phyloP scores from a whole-genome alignment of 1,140 invertebrate species.

The Vanessa atalanta region DNA sequence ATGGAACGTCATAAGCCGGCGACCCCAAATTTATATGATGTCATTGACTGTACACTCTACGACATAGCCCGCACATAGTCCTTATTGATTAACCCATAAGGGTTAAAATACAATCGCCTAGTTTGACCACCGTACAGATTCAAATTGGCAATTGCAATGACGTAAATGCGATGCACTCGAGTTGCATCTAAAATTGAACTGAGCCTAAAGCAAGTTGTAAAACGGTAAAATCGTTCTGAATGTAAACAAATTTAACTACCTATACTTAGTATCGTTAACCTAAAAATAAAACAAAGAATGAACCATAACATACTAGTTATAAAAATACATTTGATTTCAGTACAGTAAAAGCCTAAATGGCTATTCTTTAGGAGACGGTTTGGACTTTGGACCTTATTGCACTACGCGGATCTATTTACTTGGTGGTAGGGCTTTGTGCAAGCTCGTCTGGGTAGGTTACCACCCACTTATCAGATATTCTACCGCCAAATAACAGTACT shows the following conservation, averaged over 20 bases:
- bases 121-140: constrained; percentile 25
- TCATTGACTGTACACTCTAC: constrained; percentile 41
- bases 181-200: constrained; percentile 37
- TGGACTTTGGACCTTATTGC: no score
- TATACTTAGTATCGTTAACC: constrained; percentile 11
- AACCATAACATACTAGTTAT: neutral
- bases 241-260: constrained; percentile 22
- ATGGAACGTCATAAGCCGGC: constrained; percentile 28
- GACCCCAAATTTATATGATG: constrained; percentile 40
- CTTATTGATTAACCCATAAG: constrained; percentile 9
- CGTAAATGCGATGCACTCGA: constrained; percentile 41
- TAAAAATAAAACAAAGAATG: neutral
- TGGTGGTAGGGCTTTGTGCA: no score
- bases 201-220: constrained; percentile 37
- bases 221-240: constrained; percentile 29
- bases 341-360: no score
- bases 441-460: no score
- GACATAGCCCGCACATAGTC: neutral
- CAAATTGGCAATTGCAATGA: constrained; percentile 36
- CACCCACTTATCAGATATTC: no score
- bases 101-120: constrained; percentile 3
- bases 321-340: neutral
- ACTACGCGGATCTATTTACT: no score
- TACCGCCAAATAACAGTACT: no score
- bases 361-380: no score